These are phyloP conservation scores for Andrena cerasifolii DNA, from an alignment of 1,140 invertebrate species.

Conservation along the genomic window DNA sequence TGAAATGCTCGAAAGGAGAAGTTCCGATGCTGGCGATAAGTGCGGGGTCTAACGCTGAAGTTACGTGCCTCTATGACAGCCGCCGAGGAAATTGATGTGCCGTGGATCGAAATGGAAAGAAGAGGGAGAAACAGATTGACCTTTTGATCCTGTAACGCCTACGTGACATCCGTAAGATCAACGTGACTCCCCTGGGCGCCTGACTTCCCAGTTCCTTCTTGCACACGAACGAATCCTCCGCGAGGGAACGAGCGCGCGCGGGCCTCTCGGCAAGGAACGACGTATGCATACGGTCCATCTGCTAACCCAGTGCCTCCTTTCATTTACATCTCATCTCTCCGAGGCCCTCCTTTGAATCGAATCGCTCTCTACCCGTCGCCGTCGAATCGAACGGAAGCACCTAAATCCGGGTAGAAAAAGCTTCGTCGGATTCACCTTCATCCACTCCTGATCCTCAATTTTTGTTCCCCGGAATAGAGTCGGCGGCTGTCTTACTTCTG, in stretches of 20 bases:
- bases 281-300: neutral
- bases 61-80: slow-evolving; percentile 42
- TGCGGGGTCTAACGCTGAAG: slow-evolving; percentile 52
- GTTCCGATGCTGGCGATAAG: slow-evolving; percentile 36
- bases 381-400: neutral
- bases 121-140: slow-evolving; percentile 51
- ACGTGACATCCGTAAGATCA: slow-evolving; percentile 61
- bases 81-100: slow-evolving; percentile 31
- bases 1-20: slow-evolving; percentile 26
- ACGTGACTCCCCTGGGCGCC: slow-evolving; percentile 54
- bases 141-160: slow-evolving; percentile 62
- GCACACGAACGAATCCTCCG: neutral
- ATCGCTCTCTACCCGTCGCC: neutral
- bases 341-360: neutral
- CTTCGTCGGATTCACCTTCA: neutral
- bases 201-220: neutral
- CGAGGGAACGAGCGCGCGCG: neutral
- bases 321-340: slow-evolving; percentile 14
- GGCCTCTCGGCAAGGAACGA: neutral
- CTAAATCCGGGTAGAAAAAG: neutral
- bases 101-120: neutral
- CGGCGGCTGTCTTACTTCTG: too few relatives aligned
- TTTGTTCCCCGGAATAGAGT: neutral
- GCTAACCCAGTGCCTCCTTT: slow-evolving; percentile 19
- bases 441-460: neutral